Conservation (phyloP, 2,888 invertebrate species). For the Drosophila mayaguana region DNA sequence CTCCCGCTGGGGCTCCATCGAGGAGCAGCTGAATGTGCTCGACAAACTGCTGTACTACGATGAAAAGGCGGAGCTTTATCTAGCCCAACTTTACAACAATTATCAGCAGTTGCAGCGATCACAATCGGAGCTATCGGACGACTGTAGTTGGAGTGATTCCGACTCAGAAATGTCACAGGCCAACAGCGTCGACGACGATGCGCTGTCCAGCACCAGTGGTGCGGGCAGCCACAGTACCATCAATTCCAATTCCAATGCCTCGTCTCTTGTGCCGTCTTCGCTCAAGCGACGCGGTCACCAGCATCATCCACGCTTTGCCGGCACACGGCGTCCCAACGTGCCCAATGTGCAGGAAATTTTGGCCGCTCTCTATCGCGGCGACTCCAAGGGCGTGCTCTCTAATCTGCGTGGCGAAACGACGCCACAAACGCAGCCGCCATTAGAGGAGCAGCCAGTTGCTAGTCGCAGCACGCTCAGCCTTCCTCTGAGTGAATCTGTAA, state of each 20-base stretch:
- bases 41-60: constrained; percentile 83
- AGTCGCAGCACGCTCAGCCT: constrained; percentile 74
- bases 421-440: constrained; percentile 31
- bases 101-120: constrained; percentile 46
- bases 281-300: constrained; percentile 89
- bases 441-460: constrained; percentile 27
- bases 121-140: constrained; percentile 39
- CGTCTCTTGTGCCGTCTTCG: constrained; percentile 71
- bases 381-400: constrained; percentile 80
- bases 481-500: constrained; percentile 81
- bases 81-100: constrained; percentile 68
- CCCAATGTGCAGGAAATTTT: constrained; percentile 85
- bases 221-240: constrained; percentile 69
- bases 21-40: constrained; percentile 82
- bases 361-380: constrained; percentile 84
- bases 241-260: constrained; percentile 39
- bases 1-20: constrained; percentile 84
- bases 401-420: constrained; percentile 69
- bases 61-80: constrained; percentile 75
- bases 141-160: constrained; percentile 63
- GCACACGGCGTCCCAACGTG: constrained; percentile 87
- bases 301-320: constrained; percentile 90
- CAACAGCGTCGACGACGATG: constrained; percentile 66
- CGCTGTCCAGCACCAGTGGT: constrained; percentile 74
- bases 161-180: constrained; percentile 50